A percentile compares a stretch with the other conserved stretches of the same genome.
These are phyloP conservation scores for Diachasma alloeum DNA, from an alignment of 1,140 invertebrate genomes.

Conservation along the genomic window DNA sequence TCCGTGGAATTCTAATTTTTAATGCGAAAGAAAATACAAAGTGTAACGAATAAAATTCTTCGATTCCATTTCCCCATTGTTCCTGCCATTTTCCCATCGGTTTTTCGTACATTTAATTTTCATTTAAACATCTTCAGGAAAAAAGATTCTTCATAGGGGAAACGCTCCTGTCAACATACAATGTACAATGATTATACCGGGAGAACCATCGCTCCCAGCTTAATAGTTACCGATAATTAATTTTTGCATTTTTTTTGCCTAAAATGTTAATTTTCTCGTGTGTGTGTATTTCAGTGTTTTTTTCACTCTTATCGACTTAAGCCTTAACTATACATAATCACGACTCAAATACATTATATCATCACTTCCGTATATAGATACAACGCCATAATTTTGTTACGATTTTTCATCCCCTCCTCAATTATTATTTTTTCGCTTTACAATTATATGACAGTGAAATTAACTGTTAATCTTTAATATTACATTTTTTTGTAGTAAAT, in stretches of 20 bases:
- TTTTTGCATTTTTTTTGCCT: constrained; percentile 39
- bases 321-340: constrained; percentile 65
- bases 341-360: constrained; percentile 64
- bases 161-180: constrained; percentile 59
- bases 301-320: constrained; percentile 52
- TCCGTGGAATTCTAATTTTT: too few species aligned
- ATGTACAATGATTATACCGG: constrained; percentile 60
- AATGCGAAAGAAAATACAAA: too few species aligned
- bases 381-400: constrained; percentile 53
- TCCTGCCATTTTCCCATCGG: constrained; percentile 8
- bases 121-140: constrained; percentile 28
- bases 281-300: constrained; percentile 31
- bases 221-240: constrained; percentile 30
- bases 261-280: constrained; percentile 40
- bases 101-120: constrained; percentile 15
- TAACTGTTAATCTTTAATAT: constrained; percentile 50
- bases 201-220: constrained; percentile 27
- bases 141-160: constrained; percentile 40
- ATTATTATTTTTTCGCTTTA: constrained; percentile 45
- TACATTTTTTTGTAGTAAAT: constrained; percentile 28
- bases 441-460: constrained; percentile 24
- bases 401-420: constrained; percentile 21
- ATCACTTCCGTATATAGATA: constrained; percentile 65
- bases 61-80: constrained; percentile 15
- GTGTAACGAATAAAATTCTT: not conserved